These are phyloP conservation scores for Numida meleagris DNA, from an alignment of 2,113 vertebrate genomes.

Conservation along the genomic window DNA sequence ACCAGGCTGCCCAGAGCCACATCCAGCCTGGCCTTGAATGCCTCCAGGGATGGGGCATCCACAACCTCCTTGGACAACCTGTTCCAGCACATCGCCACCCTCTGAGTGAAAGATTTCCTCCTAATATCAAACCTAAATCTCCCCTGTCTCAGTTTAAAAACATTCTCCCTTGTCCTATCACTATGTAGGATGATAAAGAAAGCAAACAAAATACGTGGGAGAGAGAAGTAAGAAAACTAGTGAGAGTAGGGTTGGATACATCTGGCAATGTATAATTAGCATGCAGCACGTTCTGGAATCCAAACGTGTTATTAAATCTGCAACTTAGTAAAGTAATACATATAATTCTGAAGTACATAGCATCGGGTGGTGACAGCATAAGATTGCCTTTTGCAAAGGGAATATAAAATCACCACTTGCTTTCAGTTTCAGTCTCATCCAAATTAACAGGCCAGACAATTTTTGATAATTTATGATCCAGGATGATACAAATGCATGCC, in stretches of 20 bases:
- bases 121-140: too few relatives aligned
- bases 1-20: too few relatives aligned
- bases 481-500: accelerated
- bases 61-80: too few relatives aligned
- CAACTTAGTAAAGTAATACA: background rate
- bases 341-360: background rate
- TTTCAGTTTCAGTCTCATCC: background rate
- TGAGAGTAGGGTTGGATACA: background rate
- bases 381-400: background rate
- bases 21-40: too few relatives aligned
- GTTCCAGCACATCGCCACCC: too few relatives aligned
- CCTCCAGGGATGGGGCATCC: too few relatives aligned
- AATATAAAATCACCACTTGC: background rate
- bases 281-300: background rate
- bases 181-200: too few relatives aligned
- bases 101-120: too few relatives aligned
- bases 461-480: background rate
- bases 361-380: background rate
- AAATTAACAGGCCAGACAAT: background rate
- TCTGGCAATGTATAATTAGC: background rate
- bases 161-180: too few relatives aligned
- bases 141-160: too few relatives aligned
- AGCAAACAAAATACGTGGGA: background rate
- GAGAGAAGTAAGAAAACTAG: background rate
- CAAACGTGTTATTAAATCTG: background rate